Evolutionary conservation across 2,113 vertebrate genomes (phyloP), one percentile per base, ranked within the genome.

Genomic region (Cavia aperea): DNA sequence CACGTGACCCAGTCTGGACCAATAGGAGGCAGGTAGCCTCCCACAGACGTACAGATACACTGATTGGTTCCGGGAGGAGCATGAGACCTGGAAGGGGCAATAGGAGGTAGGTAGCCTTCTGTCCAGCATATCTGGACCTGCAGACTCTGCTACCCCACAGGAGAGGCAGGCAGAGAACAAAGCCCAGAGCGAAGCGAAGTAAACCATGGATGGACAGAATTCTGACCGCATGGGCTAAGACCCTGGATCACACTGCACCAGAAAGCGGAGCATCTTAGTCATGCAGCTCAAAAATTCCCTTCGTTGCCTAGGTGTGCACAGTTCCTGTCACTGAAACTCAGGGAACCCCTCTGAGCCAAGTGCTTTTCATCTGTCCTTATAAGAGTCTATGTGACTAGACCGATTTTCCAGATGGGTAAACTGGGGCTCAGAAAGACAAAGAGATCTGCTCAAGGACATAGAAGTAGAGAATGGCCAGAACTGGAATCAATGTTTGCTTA

Each of bases 261-360:
- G 78, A 85, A 72, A 36, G 56, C 4, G 13, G 7, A 11, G 4
- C n/a, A 39, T 51, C n/a, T 66, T 36, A 2, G 13, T 72, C 5
- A 51, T 0, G 0, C 6, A 54, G 7, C 24, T 51, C n/a, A 11
- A 73, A 60, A 9, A 1, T 21, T 23, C 60, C 46, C 62, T 51
- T 1, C 23, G 43, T 15, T 49, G 51, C 29, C 43, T 3, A n/a
- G 21, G 83, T 26, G 29, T 26, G 63, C 23, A 10, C 33, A 33
- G 49, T 54, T 70, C 15, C 49, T 29, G 16, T 33, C 24, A 24
- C 72, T 33, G 14, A 31, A 1, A 23, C 10, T 26, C 51, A 23
- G 9, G 87, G 56, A 56, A 19, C 33, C 33, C 4, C 36, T 78
- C n/a, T 54, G 43, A 7, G 88, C 10, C 46, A 39, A 39, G 29